Conservation (phyloP, 2,113 vertebrate genomes). For the Shinisaurus crocodilurus region DNA sequence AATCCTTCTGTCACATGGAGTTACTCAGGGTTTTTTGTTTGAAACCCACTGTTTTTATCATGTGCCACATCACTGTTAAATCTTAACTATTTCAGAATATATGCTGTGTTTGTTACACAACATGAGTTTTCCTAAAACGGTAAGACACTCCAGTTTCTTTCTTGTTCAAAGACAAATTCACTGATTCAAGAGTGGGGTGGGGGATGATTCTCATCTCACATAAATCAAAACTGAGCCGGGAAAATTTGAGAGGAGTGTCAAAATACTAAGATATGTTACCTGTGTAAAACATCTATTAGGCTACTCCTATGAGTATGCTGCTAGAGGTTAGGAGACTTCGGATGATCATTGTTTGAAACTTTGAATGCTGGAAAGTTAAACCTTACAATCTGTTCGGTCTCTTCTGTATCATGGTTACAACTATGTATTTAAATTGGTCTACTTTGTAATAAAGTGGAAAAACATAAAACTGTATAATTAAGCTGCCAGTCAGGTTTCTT, state of each 20-base stretch:
- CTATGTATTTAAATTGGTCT: neutral
- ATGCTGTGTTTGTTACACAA: neutral
- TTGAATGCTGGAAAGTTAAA: neutral
- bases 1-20: neutral
- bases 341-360: neutral
- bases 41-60: neutral
- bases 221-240: neutral
- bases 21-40: neutral
- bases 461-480: neutral
- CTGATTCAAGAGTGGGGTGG: neutral
- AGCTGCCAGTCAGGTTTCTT: too few relatives aligned
- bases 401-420: neutral
- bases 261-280: neutral
- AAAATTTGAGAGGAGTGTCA: neutral
- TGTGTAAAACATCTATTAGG: neutral
- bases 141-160: neutral
- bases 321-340: neutral
- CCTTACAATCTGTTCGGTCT: neutral
- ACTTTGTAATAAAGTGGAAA: neutral
- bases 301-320: neutral
- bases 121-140: neutral
- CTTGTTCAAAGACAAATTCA: neutral
- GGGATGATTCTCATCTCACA: neutral
- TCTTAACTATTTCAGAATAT: neutral
- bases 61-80: neutral